These are phyloP conservation scores for Phainopepla nitens DNA, from an alignment of 2,113 vertebrate genomes.

Conservation along the genomic window DNA sequence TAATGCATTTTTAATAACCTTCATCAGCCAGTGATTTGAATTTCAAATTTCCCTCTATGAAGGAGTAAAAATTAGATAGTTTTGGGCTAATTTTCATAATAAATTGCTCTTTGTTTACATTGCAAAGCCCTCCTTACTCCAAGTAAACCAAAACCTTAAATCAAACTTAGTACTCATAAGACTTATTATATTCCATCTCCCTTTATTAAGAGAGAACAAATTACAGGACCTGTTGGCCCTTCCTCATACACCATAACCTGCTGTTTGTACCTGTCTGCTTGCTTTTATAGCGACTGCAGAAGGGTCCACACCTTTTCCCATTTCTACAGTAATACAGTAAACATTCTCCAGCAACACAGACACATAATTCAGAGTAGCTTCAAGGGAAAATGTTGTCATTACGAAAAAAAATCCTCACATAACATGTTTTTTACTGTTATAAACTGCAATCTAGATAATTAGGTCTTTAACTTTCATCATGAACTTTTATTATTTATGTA, in stretches of 20 bases:
- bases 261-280: neutral
- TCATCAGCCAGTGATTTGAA: constrained; percentile 70
- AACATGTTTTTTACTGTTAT: neutral
- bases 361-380: neutral
- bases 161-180: constrained; percentile 25
- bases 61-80: constrained; percentile 55
- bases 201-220: neutral
- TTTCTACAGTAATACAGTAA: neutral
- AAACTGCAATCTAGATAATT: neutral
- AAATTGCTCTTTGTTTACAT: constrained; percentile 58
- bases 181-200: neutral
- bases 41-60: constrained; percentile 70
- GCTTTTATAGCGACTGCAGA: neutral
- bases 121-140: constrained; percentile 13
- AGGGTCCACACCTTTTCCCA: rapidly evolving
- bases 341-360: neutral
- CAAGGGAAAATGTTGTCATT: neutral
- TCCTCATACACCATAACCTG: neutral
- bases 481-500: neutral
- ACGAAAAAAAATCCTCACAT: neutral
- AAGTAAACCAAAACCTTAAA: constrained; percentile 59
- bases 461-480: neutral
- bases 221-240: neutral
- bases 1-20: constrained; percentile 78
- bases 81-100: constrained; percentile 57